Conservation (phyloP, 2,888 invertebrate genomes). For the Synanthedon myopaeformis region DNA sequence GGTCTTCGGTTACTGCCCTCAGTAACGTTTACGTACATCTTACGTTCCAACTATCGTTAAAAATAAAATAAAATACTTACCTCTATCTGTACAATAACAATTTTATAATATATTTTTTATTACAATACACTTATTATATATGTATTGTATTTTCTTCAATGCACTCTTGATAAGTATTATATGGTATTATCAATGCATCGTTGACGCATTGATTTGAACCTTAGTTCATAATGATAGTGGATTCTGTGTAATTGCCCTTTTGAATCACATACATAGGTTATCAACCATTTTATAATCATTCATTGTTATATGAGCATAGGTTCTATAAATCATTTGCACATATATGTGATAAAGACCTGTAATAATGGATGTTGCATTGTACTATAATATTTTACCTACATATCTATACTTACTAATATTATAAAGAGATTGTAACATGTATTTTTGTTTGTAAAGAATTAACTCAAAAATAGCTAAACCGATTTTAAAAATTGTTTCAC, state of each 20-base stretch:
- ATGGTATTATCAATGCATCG: constrained; percentile 5
- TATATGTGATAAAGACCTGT: not conserved
- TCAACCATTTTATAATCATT: constrained; percentile 11
- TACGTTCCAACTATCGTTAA: no score
- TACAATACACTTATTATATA: not conserved
- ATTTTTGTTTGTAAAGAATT: no score
- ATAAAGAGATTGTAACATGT: no score
- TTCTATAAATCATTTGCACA: no score
- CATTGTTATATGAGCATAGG: constrained; percentile 12
- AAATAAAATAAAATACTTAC: no score
- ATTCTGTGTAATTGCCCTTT: constrained; percentile 24
- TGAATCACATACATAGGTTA: constrained; percentile 22
- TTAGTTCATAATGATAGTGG: constrained; percentile 6
- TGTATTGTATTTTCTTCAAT: not conserved
- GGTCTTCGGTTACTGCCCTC: no score
- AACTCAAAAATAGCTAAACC: no score
- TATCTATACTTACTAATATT: no score
- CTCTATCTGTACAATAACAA: not conserved
- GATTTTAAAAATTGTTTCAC: no score
- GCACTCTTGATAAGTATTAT: not conserved
- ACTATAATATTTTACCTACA: not conserved
- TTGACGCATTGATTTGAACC: constrained; percentile 25
- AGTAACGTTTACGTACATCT: no score
- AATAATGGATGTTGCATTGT: constrained; percentile 6
- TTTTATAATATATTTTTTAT: no score